Percentiles rank a stretch among this genome's conserved stretches.
Evolutionary conservation across 2,888 invertebrate genomes (phyloP).

Genomic region (Latheticus oryzae): DNA sequence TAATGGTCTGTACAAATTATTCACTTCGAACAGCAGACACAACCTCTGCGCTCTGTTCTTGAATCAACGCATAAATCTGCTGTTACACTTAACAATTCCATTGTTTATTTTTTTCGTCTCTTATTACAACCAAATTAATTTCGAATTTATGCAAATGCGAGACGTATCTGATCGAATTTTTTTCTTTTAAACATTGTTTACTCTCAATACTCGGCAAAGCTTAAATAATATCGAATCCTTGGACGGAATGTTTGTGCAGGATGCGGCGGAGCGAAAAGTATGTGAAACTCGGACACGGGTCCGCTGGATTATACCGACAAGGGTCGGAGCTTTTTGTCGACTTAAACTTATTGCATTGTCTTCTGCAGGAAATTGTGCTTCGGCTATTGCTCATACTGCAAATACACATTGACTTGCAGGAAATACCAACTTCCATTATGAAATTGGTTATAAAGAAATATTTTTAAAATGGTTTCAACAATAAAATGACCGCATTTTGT

Average conservation of each 20-base stretch:
- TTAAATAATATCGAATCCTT: slow-evolving; percentile 22
- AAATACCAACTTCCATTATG: too few species aligned
- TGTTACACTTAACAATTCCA: slow-evolving; percentile 10
- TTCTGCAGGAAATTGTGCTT: slow-evolving; percentile 36
- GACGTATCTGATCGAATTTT: slow-evolving; percentile 20
- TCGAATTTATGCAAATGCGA: slow-evolving; percentile 23
- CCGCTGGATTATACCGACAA: slow-evolving; percentile 43
- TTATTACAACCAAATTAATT: slow-evolving; percentile 16
- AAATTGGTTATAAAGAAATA: too few species aligned
- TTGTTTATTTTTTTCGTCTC: slow-evolving; percentile 32
- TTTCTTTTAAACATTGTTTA: too few species aligned
- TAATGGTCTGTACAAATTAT: slow-evolving; percentile 25
- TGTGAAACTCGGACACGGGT: slow-evolving; percentile 49
- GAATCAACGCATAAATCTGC: slow-evolving; percentile 20
- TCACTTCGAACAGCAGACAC: slow-evolving; percentile 18
- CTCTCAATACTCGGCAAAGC: slow-evolving; percentile 9
- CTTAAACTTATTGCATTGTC: slow-evolving; percentile 45
- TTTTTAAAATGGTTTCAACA: too few species aligned
- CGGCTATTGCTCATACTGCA: slow-evolving; percentile 23
- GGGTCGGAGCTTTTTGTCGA: slow-evolving; percentile 45
- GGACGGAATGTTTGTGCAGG: slow-evolving; percentile 47
- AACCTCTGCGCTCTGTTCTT: slow-evolving; percentile 10
- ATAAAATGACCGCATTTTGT: too few species aligned
- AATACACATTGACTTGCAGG: too few species aligned
- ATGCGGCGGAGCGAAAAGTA: slow-evolving; percentile 44